These are phyloP conservation scores for Glyptemys insculpta DNA, from an alignment of 2,797 vertebrate species.

Conservation along the genomic window DNA sequence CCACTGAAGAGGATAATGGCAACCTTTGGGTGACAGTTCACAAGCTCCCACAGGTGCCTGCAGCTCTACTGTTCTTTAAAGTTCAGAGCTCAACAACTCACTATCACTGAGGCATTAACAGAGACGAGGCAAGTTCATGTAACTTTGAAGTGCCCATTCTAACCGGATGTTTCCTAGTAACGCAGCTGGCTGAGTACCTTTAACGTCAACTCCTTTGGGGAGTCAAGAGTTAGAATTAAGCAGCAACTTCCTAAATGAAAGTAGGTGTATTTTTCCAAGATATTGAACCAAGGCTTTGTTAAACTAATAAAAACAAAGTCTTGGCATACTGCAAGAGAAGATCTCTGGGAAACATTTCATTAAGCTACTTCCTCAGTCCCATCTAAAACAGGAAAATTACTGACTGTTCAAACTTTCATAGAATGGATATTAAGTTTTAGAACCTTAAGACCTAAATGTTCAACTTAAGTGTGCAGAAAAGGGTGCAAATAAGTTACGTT, in stretches of 20 bases:
- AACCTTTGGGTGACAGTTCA: neutral
- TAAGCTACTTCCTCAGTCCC: too few species aligned
- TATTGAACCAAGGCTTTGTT: neutral
- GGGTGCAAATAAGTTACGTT: neutral
- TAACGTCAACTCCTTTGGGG: neutral
- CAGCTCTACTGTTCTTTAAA: neutral
- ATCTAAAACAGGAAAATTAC: neutral
- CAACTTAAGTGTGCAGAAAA: neutral
- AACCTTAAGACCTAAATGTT: neutral
- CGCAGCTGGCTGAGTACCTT: neutral
- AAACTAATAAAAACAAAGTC: neutral
- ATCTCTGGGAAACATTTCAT: too few species aligned
- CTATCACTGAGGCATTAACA: neutral
- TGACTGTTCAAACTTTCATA: too few species aligned
- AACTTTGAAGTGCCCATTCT: neutral
- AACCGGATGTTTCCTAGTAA: too few species aligned
- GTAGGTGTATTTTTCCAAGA: neutral
- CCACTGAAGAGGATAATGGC: neutral
- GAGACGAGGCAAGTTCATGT: neutral
- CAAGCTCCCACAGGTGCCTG: neutral
- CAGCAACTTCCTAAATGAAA: neutral
- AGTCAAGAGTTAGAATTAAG: neutral
- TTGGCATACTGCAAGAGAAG: neutral
- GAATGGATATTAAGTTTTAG: neutral
- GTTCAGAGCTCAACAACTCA: neutral